phyloP scores from a whole-genome alignment of 2,888 invertebrate genomes.

The Dynastes maya region DNA sequence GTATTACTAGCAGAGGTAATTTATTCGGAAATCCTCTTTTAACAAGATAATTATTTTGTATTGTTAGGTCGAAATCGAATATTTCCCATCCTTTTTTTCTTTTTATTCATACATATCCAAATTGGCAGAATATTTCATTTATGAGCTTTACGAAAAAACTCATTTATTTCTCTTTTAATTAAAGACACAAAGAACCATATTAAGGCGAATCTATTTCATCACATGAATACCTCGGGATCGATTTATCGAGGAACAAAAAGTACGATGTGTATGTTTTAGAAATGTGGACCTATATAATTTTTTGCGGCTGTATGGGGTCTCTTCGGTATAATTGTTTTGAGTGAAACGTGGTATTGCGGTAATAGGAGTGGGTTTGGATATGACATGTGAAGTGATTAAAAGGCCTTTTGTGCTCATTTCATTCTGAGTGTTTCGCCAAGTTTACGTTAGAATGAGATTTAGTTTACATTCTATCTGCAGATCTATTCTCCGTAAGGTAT shows the following conservation, averaged over 20 bases:
- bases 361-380: constrained; percentile 29
- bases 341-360: background rate
- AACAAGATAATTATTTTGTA: background rate
- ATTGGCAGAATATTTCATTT: too few relatives aligned
- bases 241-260: background rate
- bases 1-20: too few relatives aligned
- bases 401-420: constrained; percentile 29
- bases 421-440: constrained; percentile 1
- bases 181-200: background rate
- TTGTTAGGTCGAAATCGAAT: background rate
- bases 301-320: background rate
- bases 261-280: background rate
- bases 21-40: background rate
- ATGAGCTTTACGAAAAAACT: background rate
- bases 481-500: too few relatives aligned
- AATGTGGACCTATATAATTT: background rate
- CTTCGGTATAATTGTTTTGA: constrained; percentile 34
- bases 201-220: background rate
- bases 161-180: background rate
- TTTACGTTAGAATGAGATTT: constrained; percentile 11
- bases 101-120: too few relatives aligned
- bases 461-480: background rate
- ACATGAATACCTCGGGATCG: background rate
- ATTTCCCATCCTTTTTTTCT: too few relatives aligned
- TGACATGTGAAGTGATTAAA: constrained; percentile 41